Conservation (phyloP, 2,113 vertebrate genomes). For the Hemichromis elongatus region DNA sequence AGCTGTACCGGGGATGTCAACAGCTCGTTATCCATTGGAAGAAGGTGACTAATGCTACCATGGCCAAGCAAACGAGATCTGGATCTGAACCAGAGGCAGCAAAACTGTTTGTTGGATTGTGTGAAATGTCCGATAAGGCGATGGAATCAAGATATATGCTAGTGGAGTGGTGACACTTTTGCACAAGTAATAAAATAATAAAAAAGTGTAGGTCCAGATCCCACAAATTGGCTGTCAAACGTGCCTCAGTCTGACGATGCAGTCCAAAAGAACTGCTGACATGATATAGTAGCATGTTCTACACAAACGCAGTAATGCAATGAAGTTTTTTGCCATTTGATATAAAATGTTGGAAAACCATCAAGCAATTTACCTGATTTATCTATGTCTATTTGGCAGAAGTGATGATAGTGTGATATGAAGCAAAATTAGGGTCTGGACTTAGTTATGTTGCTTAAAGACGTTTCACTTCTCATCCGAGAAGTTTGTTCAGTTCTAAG, state of each 20-base stretch:
- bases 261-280: neutral
- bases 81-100: neutral
- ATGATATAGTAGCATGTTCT: neutral
- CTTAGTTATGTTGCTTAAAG: too few species aligned
- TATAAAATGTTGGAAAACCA: neutral
- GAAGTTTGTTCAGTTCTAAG: too few species aligned
- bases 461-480: too few species aligned
- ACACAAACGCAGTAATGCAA: neutral
- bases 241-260: neutral
- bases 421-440: neutral
- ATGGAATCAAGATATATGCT: neutral
- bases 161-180: neutral
- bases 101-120: neutral
- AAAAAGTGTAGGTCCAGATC: neutral
- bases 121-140: neutral
- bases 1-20: too few species aligned
- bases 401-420: neutral
- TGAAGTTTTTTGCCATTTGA: neutral
- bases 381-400: neutral
- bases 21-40: neutral
- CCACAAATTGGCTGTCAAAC: neutral
- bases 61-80: neutral
- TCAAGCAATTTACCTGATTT: neutral
- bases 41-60: neutral
- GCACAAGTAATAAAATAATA: neutral